Conservation (phyloP, 1,140 invertebrate genomes). For the Aphaenogaster rudis region DNA sequence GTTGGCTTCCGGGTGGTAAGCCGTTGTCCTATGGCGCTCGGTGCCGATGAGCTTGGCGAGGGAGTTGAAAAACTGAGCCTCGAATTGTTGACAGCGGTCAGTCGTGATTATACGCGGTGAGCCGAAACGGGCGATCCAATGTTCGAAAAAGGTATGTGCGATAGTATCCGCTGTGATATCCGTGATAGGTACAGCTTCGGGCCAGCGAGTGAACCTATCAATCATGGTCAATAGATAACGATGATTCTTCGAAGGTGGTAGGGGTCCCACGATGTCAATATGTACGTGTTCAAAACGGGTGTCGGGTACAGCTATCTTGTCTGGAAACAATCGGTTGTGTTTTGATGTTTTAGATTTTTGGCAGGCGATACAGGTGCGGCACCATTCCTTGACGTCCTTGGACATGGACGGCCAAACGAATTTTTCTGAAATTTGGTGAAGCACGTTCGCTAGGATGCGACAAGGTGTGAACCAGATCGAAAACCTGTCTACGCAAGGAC, state of each 20-base stretch:
- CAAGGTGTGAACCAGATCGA: no score
- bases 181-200: not conserved
- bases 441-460: no score
- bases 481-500: no score
- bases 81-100: conserved; percentile 37
- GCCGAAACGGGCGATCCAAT: conserved; percentile 8
- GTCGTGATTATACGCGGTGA: conserved; percentile 26
- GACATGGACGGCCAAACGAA: not conserved
- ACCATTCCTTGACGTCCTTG: not conserved
- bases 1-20: conserved; percentile 49
- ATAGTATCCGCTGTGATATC: not conserved
- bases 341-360: not conserved
- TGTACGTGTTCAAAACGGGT: not conserved
- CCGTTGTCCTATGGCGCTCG: not conserved
- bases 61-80: not conserved
- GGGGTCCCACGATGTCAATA: not conserved
- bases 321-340: not conserved
- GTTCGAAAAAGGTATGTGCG: not conserved
- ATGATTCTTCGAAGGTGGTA: not conserved
- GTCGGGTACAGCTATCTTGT: not conserved
- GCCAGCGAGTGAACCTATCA: not conserved
- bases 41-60: not conserved
- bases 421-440: no score
- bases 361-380: not conserved
- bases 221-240: conserved; percentile 4